Percentiles rank a stretch among this genome's conserved stretches.
These are phyloP conservation scores for Mystacornis crossleyi DNA, from an alignment of 2,113 vertebrate genomes.

Conservation along the genomic window DNA sequence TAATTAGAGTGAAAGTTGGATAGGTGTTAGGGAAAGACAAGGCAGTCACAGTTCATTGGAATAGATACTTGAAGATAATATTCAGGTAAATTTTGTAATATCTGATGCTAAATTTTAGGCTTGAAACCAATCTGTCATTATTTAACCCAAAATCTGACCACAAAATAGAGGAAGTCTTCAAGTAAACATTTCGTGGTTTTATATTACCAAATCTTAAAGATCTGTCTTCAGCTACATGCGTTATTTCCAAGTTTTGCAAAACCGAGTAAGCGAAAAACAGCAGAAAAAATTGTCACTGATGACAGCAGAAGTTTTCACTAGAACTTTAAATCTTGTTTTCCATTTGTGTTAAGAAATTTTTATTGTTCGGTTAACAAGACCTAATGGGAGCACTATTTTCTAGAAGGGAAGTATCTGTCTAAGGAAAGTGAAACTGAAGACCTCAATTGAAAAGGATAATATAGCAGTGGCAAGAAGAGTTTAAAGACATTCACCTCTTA, in stretches of 20 bases:
- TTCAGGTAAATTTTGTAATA: neutral
- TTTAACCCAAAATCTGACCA: neutral
- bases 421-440: neutral
- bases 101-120: neutral
- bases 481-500: neutral
- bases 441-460: neutral
- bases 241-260: neutral
- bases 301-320: neutral
- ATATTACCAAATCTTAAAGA: neutral
- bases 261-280: rapidly evolving
- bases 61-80: neutral
- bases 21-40: neutral
- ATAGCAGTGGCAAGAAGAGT: neutral
- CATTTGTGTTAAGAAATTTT: neutral
- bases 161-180: neutral
- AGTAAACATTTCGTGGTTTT: neutral
- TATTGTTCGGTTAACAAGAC: neutral
- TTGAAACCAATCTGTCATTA: neutral
- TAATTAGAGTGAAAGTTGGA: neutral
- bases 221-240: neutral
- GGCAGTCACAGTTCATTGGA: neutral
- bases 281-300: neutral
- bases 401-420: neutral
- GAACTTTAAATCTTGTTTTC: neutral
- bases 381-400: neutral